Evolutionary conservation across 2,888 invertebrate species (phyloP).

Genomic region (Eupithecia subfuscata): DNA sequence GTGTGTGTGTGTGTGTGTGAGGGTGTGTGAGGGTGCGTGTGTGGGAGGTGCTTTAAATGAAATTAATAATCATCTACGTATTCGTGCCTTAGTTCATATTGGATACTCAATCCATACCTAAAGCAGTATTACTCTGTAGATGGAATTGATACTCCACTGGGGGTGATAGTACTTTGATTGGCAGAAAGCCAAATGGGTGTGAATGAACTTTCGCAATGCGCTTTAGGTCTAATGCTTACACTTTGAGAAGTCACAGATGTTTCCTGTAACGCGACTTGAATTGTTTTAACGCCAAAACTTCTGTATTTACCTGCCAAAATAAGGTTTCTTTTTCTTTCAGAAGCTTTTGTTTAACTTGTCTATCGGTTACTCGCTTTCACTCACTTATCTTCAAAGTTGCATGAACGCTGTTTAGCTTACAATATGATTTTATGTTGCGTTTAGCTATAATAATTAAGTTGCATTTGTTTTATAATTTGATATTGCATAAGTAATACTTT

Average conservation of each 20-base stretch:
- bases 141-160: conserved; percentile 32
- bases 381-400: conserved; percentile 12
- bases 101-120: not conserved
- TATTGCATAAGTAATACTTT: not conserved
- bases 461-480: not conserved
- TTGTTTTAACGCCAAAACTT: conserved; percentile 31
- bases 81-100: not conserved
- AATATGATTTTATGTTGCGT: not conserved
- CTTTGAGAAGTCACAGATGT: conserved; percentile 28
- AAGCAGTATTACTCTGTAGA: conserved; percentile 10
- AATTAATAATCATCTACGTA: too few species aligned
- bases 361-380: conserved; percentile 2
- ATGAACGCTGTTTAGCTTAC: not conserved
- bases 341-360: conserved; percentile 10
- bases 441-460: not conserved
- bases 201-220: conserved; percentile 37
- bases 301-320: conserved; percentile 22
- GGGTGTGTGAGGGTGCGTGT: too few species aligned
- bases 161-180: conserved; percentile 36
- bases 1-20: too few species aligned
- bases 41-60: too few species aligned
- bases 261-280: conserved; percentile 32
- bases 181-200: conserved; percentile 40
- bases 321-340: conserved; percentile 14
- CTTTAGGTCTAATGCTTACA: conserved; percentile 34